Conservation (phyloP, 2,797 vertebrate species). For the Alouatta caraya region DNA sequence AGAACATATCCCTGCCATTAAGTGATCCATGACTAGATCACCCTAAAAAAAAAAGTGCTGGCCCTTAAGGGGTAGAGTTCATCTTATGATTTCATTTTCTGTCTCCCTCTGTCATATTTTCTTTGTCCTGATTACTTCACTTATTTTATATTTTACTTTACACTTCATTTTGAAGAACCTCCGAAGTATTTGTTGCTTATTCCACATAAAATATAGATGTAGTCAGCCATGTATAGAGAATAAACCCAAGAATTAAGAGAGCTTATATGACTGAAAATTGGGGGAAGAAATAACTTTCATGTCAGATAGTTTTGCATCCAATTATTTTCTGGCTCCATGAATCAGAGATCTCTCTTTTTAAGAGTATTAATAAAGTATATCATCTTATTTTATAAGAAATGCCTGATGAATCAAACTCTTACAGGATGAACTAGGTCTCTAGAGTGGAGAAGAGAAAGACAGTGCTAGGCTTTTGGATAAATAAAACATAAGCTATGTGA, state of each 20-base stretch:
- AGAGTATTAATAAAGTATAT: background rate
- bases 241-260: background rate
- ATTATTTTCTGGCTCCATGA: conserved; percentile 6
- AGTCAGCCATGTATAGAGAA: background rate
- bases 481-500: background rate
- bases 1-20: background rate
- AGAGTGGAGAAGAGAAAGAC: background rate
- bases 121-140: conserved; percentile 7
- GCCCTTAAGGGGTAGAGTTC: background rate
- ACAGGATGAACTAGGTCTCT: background rate
- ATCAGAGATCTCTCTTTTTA: conserved; percentile 4
- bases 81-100: background rate
- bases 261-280: conserved; percentile 11
- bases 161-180: background rate
- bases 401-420: background rate
- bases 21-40: background rate
- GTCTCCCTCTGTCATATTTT: background rate
- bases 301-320: conserved; percentile 7
- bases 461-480: background rate
- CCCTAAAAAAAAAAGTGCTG: background rate
- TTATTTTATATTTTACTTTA: conserved; percentile 13
- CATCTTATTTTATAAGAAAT: conserved; percentile 30
- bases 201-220: conserved; percentile 15
- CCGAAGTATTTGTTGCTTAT: conserved; percentile 17
- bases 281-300: conserved; percentile 25